Evolutionary conservation across 2,113 vertebrate species (phyloP), one percentile per base, ranked within the genome.

Genomic region (Limanda limanda): DNA sequence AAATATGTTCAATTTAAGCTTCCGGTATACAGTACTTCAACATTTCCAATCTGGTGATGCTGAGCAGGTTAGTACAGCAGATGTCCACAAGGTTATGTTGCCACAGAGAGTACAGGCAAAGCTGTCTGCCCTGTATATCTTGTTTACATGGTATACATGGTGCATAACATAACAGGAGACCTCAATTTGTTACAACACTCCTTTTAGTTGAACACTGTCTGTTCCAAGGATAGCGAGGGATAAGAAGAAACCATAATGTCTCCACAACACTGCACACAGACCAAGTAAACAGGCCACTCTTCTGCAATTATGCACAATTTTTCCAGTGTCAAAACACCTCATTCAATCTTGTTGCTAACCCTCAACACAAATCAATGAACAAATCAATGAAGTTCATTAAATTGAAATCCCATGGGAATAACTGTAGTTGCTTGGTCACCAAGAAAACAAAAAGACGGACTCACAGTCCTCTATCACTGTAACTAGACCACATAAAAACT

Each of bases 331-430:
- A 91, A 89, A 93, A 88, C 81, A 82, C 70, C 82, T 83, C 71
- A 65, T 87, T 91, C 87, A 84, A 70, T 89, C 85, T 82, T 87
- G 78, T 76, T 87, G 71, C 68, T 75, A 84, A 88, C 83, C 74
- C 76, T 79, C 84, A 84, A 86, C 70, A 87, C 71, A 84, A 84
- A 87, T 88, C 86, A 78, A 87, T 89, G 78, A 81, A 81, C 77
- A 90, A 90, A 93, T 94, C 92, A 88, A 93, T 91, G 84, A 75
- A 48, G 71, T 89, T 94, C 83, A 93, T 94, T 88, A 92, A 66
- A 69, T 68, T 88, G 82, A 89, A 91, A 92, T 88, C 84, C 85
- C 83, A 61, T 9, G 55, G 82, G 87, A 92, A 90, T 89, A 86
- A 80, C 76, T 81, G 78, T 74, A 80, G 79, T 85, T 84, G 82